phyloP scores from a whole-genome alignment of 2,113 vertebrate genomes.

The Delphinus delphis region DNA sequence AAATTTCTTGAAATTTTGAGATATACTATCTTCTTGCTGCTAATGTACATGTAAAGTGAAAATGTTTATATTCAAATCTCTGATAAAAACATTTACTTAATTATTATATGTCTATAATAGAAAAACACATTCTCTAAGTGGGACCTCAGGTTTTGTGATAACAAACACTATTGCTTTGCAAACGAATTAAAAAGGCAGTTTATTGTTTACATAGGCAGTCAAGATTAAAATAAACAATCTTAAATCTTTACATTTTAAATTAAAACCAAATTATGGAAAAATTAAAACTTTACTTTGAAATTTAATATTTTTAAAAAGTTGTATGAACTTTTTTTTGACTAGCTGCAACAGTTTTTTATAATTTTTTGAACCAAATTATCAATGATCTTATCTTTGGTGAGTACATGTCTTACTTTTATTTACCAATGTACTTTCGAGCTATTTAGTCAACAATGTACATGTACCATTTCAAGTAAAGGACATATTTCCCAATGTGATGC shows the following conservation, averaged over 20 bases:
- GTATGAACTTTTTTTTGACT: background rate
- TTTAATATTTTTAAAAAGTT: background rate
- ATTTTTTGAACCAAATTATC: background rate
- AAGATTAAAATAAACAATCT: background rate
- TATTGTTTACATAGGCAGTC: background rate
- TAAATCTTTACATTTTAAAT: constrained; percentile 2
- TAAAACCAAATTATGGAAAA: background rate
- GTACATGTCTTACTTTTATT: background rate
- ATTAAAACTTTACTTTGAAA: background rate
- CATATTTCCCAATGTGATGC: background rate
- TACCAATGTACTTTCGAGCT: background rate
- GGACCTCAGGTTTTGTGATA: background rate
- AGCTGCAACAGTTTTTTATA: background rate
- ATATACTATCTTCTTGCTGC: background rate
- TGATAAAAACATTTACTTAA: background rate
- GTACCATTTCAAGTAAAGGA: background rate
- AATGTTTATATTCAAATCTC: background rate
- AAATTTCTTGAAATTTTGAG: constrained; percentile 25
- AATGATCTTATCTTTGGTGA: background rate
- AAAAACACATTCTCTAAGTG: background rate
- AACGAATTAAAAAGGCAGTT: constrained; percentile 10
- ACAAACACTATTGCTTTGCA: background rate
- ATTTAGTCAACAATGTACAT: background rate
- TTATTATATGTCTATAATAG: background rate
- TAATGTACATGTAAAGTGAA: background rate